Conservation (phyloP, 2,797 vertebrate genomes). For the Brachyalestes nurse region DNA sequence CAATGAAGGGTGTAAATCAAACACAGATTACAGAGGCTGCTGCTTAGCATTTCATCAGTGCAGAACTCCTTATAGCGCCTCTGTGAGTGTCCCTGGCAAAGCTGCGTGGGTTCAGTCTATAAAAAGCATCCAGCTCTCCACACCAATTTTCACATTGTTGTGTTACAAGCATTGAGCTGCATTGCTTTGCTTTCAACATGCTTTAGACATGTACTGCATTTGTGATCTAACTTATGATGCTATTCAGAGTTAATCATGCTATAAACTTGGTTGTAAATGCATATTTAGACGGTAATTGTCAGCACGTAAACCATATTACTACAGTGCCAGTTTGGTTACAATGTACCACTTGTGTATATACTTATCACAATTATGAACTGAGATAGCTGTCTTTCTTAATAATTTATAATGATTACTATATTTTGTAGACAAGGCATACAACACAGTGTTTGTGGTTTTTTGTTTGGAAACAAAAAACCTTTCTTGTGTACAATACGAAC, state of each 20-base stretch:
- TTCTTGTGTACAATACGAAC: no score
- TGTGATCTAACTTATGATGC: not conserved
- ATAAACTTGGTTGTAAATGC: no score
- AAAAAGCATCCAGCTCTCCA: not conserved
- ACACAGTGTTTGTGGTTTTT: no score
- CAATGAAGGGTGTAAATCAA: slow-evolving; percentile 57
- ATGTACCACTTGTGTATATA: no score
- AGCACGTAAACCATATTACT: no score
- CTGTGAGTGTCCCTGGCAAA: slow-evolving; percentile 22
- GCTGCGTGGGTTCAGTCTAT: slow-evolving; percentile 1
- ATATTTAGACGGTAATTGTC: no score
- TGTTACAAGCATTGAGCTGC: not conserved
- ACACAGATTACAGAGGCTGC: slow-evolving; percentile 54
- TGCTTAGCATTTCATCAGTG: slow-evolving; percentile 41
- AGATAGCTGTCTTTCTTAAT: no score
- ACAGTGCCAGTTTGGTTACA: no score
- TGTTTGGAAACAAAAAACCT: no score
- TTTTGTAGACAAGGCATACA: no score
- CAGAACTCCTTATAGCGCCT: slow-evolving; percentile 1
- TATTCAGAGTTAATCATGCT: not conserved
- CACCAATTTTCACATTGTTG: not conserved
- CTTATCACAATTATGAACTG: no score
- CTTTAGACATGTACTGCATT: not conserved
- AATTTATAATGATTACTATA: no score
- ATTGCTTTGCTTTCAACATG: not conserved